These are phyloP conservation scores for Lepilemur septentrionalis DNA, from an alignment of 2,797 vertebrate species.

Conservation along the genomic window DNA sequence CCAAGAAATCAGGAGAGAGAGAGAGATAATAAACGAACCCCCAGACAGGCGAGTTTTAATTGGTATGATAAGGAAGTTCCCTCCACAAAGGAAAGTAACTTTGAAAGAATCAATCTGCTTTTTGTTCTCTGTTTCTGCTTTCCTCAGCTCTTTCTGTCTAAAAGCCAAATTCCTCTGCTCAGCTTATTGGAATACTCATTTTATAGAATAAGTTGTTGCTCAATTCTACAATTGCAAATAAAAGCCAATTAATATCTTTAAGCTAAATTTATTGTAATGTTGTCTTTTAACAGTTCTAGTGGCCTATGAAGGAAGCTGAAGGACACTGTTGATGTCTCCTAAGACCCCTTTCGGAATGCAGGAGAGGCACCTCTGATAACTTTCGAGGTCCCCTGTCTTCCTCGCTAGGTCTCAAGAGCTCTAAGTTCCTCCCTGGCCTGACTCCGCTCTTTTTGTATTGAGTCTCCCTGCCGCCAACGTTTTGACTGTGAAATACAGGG, in stretches of 20 bases:
- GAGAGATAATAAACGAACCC: neutral
- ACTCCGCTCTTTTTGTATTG: neutral
- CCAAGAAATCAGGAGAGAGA: neutral
- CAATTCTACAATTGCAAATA: neutral
- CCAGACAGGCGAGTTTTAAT: neutral
- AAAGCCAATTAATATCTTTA: neutral
- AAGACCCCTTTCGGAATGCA: neutral
- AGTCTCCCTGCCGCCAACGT: too few species aligned
- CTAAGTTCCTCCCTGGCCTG: neutral
- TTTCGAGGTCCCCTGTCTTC: neutral
- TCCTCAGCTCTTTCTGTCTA: neutral
- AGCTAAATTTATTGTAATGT: neutral
- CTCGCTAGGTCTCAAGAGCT: neutral
- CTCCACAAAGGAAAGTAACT: neutral
- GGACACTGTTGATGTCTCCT: neutral
- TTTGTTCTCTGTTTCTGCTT: neutral
- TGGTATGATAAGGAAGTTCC: neutral
- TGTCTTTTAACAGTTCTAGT: neutral
- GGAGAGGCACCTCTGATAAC: neutral
- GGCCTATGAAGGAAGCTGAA: neutral
- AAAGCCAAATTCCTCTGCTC: neutral
- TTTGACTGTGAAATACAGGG: neutral
- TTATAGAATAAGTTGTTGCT: neutral
- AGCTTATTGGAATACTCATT: neutral
- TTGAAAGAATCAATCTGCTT: neutral